Percentiles rank a stretch among this genome's conserved stretches.
These are phyloP conservation scores for Tetanocera ferruginea DNA, from an alignment of 2,888 invertebrate genomes.

Conservation along the genomic window DNA sequence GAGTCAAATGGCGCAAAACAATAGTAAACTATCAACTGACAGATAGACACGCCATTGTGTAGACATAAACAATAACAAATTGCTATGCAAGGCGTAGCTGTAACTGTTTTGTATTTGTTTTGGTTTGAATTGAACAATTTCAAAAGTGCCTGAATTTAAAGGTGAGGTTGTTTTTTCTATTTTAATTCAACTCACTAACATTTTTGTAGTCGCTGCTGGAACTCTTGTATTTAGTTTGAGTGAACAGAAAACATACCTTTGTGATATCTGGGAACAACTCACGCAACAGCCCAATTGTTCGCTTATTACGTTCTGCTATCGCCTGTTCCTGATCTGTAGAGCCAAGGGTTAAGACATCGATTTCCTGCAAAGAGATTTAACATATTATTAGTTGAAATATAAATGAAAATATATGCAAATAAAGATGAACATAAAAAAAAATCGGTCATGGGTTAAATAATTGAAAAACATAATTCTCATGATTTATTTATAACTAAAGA, in stretches of 20 bases:
- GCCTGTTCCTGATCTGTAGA: conserved; percentile 74
- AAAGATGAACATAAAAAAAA: background rate
- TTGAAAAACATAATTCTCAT: background rate
- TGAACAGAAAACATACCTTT: conserved; percentile 73
- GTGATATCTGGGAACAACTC: conserved; percentile 82
- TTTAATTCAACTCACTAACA: background rate
- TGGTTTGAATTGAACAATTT: background rate
- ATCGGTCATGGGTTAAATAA: background rate
- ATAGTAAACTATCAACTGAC: background rate
- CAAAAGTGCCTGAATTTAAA: background rate
- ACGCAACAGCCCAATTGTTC: conserved; percentile 82
- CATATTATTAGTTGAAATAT: background rate
- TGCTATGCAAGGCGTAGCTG: background rate
- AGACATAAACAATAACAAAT: too few species aligned
- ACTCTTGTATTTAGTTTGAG: too few species aligned
- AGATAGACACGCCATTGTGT: too few species aligned
- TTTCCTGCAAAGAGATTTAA: conserved; percentile 71
- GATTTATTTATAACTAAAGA: background rate
- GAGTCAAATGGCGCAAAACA: background rate
- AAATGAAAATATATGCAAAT: background rate
- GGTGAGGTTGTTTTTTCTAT: background rate
- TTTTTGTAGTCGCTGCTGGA: background rate
- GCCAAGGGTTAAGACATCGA: conserved; percentile 78
- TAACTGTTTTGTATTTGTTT: background rate
- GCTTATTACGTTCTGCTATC: conserved; percentile 78